A percentile compares a stretch with the other conserved stretches of the same genome.
These are phyloP conservation scores for Zele albiditarsus DNA, from an alignment of 2,888 invertebrate genomes.

Conservation along the genomic window DNA sequence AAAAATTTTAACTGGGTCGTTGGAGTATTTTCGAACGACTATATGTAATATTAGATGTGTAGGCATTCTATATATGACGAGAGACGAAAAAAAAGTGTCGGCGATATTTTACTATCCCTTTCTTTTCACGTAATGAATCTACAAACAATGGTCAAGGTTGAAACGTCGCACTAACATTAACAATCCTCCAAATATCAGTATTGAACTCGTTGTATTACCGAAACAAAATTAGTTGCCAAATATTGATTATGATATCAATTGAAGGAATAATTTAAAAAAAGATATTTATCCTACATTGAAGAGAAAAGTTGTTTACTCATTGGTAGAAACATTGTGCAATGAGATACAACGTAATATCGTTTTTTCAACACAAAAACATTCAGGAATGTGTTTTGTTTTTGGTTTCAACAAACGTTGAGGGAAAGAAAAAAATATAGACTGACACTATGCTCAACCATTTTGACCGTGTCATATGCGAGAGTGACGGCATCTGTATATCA, in stretches of 20 bases:
- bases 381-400: not conserved
- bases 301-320: no score
- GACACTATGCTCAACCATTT: not conserved
- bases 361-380: not conserved
- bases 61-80: not conserved
- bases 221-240: no score
- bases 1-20: slow-evolving; percentile 3
- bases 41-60: not conserved
- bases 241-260: no score
- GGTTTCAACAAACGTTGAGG: not conserved
- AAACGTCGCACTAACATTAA: not conserved
- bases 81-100: not conserved
- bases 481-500: slow-evolving; percentile 12
- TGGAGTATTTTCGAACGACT: not conserved
- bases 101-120: not conserved
- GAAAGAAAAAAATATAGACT: not conserved
- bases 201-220: no score
- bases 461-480: slow-evolving; percentile 1
- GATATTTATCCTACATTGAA: no score
- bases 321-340: no score
- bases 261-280: no score
- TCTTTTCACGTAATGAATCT: not conserved
- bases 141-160: not conserved
- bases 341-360: not conserved
- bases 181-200: no score